These are phyloP conservation scores for Lypha dubia DNA, from an alignment of 2,888 invertebrate genomes.

Conservation along the genomic window DNA sequence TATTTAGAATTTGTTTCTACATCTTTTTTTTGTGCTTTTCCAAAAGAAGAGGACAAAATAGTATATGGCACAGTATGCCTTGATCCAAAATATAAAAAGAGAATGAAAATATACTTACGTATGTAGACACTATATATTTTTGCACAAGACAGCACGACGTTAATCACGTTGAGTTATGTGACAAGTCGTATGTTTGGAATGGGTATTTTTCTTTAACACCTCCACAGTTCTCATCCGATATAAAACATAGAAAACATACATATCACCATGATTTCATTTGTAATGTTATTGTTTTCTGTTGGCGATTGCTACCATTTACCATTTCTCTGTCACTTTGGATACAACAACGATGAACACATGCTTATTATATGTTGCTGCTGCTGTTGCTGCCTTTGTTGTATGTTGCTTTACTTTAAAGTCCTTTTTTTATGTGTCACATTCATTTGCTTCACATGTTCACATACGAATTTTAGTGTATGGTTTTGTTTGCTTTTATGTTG, in stretches of 20 bases:
- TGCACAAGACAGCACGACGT: constrained; percentile 78
- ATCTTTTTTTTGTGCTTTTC: not conserved
- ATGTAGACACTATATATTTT: constrained; percentile 32
- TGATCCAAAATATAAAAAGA: constrained; percentile 30
- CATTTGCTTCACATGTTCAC: constrained; percentile 55
- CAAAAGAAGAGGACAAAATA: constrained; percentile 3
- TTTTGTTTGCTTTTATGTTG: constrained; percentile 49
- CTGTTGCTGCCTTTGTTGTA: constrained; percentile 17
- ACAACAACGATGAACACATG: constrained; percentile 32
- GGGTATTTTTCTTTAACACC: constrained; percentile 41
- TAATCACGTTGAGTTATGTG: constrained; percentile 84
- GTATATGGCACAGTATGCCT: constrained; percentile 33
- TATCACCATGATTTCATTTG: constrained; percentile 65
- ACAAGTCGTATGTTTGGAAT: constrained; percentile 80
- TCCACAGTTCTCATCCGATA: constrained; percentile 34
- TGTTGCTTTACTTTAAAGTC: constrained; percentile 50
- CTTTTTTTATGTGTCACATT: constrained; percentile 55
- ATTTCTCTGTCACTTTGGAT: constrained; percentile 64
- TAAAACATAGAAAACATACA: constrained; percentile 34
- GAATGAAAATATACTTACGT: not conserved
- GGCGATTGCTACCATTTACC: constrained; percentile 69
- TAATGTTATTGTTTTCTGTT: constrained; percentile 69
- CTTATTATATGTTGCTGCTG: constrained; percentile 26
- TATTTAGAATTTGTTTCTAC: not conserved
- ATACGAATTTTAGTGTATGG: constrained; percentile 17